Base-by-base conservation (phyloP, 2,797 vertebrate species). In the Microctenopoma lineatum region DNA sequence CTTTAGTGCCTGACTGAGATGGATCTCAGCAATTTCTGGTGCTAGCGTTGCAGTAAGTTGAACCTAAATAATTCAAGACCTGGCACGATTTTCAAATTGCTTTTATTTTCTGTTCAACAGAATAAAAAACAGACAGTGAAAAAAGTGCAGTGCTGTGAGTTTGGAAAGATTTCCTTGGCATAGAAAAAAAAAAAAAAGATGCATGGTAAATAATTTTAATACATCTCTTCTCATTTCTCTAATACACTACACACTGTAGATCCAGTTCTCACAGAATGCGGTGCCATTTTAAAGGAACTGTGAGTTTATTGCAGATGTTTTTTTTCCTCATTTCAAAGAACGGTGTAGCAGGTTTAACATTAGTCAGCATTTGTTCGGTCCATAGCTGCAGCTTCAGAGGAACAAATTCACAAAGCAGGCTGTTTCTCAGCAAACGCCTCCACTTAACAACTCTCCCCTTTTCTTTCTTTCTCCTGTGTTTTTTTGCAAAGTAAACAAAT, bases 401-500 rank as follows among this genome's bases (percentile, higher is more conserved):
- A 83, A 76, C 66, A 76, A 62, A 87, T 89, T 81, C 71, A 85
- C 82, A 90, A 90, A 89, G 86, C 79, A 61, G 78, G 80, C 81
- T 77, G 63, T 77, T 81, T 80, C 61, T 41, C 62, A 59, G 63
- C 60, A 53, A n/a, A 62, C 72, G 61, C 55, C 59, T 75, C 71
- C 73, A 84, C 81, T 85, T 87, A 87, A 72, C 82, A 89, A 73
- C 84, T 83, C 79, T 87, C 79, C 80, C 83, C 66, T 73, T 77
- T 74, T 80, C 75, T 81, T 62, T 73, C 64, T 76, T 76, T 68
- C 69, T 81, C 73, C 70, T 65, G 56, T 77, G 34, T 83, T 81
- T 96, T 95, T 95, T 32, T 32, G 93, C 94, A 95, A 95, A 95
- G 94, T 95, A 98, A 98, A 97, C 96, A 98, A 97, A 96, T 94